Percentiles rank a stretch among this genome's conserved stretches.
Conservation (phyloP, 2,113 vertebrate species). For the Petromus typicus region DNA sequence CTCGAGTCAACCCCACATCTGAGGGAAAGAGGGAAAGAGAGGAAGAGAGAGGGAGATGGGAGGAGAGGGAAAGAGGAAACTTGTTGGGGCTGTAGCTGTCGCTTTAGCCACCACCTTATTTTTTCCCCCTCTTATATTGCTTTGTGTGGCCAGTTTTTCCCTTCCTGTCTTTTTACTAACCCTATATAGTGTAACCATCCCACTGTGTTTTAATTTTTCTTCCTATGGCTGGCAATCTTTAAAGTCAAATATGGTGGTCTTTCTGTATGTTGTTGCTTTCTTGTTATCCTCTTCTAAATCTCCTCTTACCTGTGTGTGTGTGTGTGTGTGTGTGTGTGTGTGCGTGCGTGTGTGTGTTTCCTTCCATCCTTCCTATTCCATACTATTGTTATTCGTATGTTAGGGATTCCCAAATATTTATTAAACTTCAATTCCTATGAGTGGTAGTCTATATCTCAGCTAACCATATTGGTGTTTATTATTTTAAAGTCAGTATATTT, state of each 20-base stretch:
- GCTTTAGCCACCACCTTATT: background rate
- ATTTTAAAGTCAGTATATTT: slow-evolving; percentile 41
- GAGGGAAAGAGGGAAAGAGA: too few species aligned
- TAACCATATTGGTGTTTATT: slow-evolving; percentile 49
- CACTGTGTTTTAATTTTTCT: slow-evolving; percentile 23
- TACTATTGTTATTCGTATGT: background rate
- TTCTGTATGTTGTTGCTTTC: slow-evolving; percentile 16
- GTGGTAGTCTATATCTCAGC: background rate
- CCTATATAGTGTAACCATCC: background rate
- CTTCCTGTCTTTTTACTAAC: slow-evolving; percentile 21
- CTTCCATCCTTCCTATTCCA: background rate
- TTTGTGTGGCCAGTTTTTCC: background rate
- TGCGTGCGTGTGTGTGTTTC: background rate
- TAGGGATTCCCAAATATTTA: slow-evolving; percentile 7
- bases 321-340: background rate
- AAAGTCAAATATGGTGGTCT: too few species aligned
- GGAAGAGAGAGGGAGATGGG: background rate
- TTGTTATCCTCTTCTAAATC: background rate
- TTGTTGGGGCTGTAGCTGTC: background rate
- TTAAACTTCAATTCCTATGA: background rate
- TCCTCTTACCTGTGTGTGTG: background rate
- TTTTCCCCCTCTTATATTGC: background rate
- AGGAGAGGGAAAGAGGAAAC: background rate
- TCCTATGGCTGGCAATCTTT: too few species aligned
- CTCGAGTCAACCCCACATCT: background rate